A percentile compares a stretch with the other conserved stretches of the same genome.
phyloP scores from a whole-genome alignment of 2,113 vertebrate species.

The Neoarius graeffei region DNA sequence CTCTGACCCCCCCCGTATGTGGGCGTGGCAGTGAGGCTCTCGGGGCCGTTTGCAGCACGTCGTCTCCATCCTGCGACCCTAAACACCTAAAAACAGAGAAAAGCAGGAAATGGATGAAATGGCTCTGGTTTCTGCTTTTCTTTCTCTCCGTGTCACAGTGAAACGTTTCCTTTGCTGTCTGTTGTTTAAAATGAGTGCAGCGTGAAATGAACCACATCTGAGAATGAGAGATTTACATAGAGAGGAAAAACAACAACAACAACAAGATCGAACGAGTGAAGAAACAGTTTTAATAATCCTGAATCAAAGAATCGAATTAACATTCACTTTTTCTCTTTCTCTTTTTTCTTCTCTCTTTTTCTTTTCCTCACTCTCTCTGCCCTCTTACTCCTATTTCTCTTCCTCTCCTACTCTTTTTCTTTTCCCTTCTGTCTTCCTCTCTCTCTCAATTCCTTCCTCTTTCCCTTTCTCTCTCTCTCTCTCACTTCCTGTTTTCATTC shows the following conservation, averaged over 20 bases:
- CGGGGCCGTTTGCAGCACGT: not conserved
- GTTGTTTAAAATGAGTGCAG: not conserved
- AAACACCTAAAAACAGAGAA: not conserved
- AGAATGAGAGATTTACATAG: not conserved
- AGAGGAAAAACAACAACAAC: not conserved
- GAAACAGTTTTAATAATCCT: not conserved
- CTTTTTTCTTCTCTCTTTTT: not conserved
- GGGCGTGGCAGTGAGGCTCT: too few species aligned
- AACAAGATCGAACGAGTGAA: not conserved
- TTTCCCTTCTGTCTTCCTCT: not conserved
- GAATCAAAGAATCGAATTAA: not conserved
- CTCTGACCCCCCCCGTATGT: not conserved
- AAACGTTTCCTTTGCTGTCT: not conserved
- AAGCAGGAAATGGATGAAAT: not conserved
- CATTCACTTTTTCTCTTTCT: not conserved
- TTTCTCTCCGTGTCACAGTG: not conserved
- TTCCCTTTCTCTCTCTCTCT: not conserved
- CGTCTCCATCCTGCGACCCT: not conserved
- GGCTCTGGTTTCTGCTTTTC: not conserved
- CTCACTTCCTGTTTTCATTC: not conserved
- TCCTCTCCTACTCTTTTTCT: not conserved
- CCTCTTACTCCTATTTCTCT: not conserved
- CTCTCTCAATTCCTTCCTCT: not conserved
- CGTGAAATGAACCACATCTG: not conserved
- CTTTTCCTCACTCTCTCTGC: not conserved